Base-by-base conservation (phyloP, 2,888 invertebrate species). In the Sussaba pulchella region DNA sequence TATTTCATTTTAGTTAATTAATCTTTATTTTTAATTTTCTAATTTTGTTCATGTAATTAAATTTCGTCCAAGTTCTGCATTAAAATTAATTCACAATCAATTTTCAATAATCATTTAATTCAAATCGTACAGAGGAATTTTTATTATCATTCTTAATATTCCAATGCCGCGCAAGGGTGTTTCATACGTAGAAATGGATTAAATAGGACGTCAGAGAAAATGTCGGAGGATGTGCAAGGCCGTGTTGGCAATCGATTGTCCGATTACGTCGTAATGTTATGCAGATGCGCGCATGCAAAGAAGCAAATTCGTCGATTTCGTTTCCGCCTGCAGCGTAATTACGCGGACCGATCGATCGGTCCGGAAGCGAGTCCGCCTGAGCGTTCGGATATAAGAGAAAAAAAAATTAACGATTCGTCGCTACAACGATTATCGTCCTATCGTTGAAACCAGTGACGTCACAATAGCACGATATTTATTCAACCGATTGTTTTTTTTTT, bases 211-310 rank as follows among this genome's bases (percentile, higher is more conserved):
- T 4, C 52, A 21, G 12, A 36, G 4, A 61, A 57, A 31, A 21
- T 19, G 10, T 61, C 21, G 41, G 12, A 61, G 19, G 61, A 61
- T 61, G 61, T 21, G 36, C 61, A 61, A 59, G 59, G 61, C 10
- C 41, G 36, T 9, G 0, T 39, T 36, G 2, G 4, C 39, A 61
- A 61, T 61, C 61, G 41, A 59, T 59, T 41, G 4, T 17, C 17
- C 59, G 36, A 21, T 41, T 41, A 41, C n/a, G 36, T 41, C 12
- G 61, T 41, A 19, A 39, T 61, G 21, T 41, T n/a, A 61, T 41
- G 41, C 61, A 19, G 36, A 61, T 61, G 31, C 41, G 50, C 67
- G 19, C 41, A 31, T 10, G 43, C 24, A 69, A 41, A n/a, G n/a
- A 9, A 31, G 26, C 10, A 36, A 47, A 59, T 41, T 72, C 17